Evolutionary conservation across 2,888 invertebrate genomes (phyloP), one percentile per base, ranked within the genome.

Genomic region (Laspeyria flexula): DNA sequence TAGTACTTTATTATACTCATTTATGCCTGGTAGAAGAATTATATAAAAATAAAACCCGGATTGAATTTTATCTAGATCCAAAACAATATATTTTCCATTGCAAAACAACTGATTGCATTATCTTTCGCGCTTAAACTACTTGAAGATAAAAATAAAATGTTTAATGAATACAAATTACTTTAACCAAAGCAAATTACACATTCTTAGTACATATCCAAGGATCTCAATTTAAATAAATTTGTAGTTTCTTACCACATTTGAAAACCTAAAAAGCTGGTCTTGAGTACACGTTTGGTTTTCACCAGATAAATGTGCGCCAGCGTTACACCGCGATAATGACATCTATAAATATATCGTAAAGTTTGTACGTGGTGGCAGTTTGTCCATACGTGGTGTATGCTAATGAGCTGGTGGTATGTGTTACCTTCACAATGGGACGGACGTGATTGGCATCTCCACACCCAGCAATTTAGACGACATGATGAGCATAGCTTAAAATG

Each of bases 401-500:
- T 47, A 47, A 47, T 47, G 29, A 18, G 1, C n/a, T 35, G 23
- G 23, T 30, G 40, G 39, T 33, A 69, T 73, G 58, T 55, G 66
- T 60, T 39, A 50, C 40, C 37, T 40, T 51, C 57, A 64, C 49
- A 63, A 64, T 61, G 60, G 47, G 45, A 41, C 49, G 59, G 58
- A 71, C 74, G 72, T 73, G 72, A 57, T 48, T 39, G 31, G 65
- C 53, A 60, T 71, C 40, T 50, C 53, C 51, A 33, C 44, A 39
- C 31, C 39, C 45, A 21, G 43, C 12, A 37, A 43, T 30, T 12
- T 39, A 39, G 27, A 43, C 12, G 49, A 49, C 39, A 18, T 42
- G 11, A 16, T 44, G 23, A 9, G 16, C 18, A 10, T 7, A 23
- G 6, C 12, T 16, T 18, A 6, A n/a, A 5, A 13, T 31, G 13